Conservation (phyloP, 2,888 invertebrate genomes). For the Euphydryas editha region DNA sequence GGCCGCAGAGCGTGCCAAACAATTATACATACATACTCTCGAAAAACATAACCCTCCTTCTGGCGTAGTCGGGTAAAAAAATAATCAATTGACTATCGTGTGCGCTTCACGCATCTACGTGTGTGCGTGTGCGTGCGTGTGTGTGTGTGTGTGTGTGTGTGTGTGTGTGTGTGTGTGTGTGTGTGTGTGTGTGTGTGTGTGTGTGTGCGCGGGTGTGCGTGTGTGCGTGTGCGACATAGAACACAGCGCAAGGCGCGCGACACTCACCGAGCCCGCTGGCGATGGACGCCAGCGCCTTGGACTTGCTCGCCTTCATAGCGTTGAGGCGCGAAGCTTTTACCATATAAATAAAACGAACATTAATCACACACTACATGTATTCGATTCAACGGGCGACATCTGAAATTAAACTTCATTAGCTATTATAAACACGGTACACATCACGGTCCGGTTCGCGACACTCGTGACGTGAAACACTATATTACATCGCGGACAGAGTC, state of each 20-base stretch:
- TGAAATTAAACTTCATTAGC: constrained; percentile 82
- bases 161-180: not conserved
- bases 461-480: constrained; percentile 45
- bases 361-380: constrained; percentile 78
- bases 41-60: no score
- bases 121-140: no score
- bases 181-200: not conserved
- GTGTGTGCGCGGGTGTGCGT: no score
- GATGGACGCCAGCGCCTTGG: constrained; percentile 95
- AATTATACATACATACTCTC: no score
- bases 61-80: no score
- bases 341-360: constrained; percentile 85
- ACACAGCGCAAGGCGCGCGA: constrained; percentile 42
- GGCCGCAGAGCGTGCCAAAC: no score
- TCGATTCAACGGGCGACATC: constrained; percentile 64
- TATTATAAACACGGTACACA: constrained; percentile 60
- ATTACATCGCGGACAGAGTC: constrained; percentile 6
- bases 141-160: not conserved
- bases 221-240: constrained; percentile 45
- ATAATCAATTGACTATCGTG: no score
- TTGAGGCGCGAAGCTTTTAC: constrained; percentile 87
- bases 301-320: constrained; percentile 89
- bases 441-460: constrained; percentile 46
- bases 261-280: constrained; percentile 96
- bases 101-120: no score